Evolutionary conservation across 2,888 invertebrate species (phyloP).

Genomic region (Capitulum mitella): DNA sequence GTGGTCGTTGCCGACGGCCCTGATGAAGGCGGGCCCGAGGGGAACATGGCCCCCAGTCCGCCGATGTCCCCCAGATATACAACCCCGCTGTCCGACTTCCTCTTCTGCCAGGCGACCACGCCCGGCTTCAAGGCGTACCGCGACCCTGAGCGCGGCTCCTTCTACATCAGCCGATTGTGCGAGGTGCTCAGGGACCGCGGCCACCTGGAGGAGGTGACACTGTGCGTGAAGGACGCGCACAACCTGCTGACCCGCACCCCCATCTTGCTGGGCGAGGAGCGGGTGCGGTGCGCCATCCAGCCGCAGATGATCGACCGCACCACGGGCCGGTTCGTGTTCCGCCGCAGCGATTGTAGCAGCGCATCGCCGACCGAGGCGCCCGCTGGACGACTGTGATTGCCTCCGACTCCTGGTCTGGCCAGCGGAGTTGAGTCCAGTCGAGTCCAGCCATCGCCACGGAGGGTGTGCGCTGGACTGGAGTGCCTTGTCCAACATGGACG

Average conservation of each 20-base stretch:
- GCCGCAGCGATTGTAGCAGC: too few relatives aligned
- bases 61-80: background rate
- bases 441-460: too few relatives aligned
- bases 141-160: background rate
- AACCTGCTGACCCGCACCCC: background rate
- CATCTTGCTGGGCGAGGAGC: background rate
- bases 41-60: background rate
- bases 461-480: too few relatives aligned
- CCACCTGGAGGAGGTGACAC: slow-evolving; percentile 3
- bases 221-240: slow-evolving; percentile 4
- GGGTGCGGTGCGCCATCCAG: background rate
- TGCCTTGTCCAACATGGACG: too few relatives aligned
- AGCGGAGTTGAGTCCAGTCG: too few relatives aligned
- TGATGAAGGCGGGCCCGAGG: background rate
- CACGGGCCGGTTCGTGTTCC: background rate
- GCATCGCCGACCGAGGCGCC: too few relatives aligned
- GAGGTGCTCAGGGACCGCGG: background rate
- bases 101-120: slow-evolving; percentile 14
- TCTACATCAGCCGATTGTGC: slow-evolving; percentile 7
- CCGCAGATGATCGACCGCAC: slow-evolving; percentile 14
- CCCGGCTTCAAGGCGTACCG: slow-evolving; percentile 16
- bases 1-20: background rate
- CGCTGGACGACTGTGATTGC: too few relatives aligned
- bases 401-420: too few relatives aligned
- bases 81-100: background rate